phyloP scores from a whole-genome alignment of 1,140 invertebrate genomes.

The Heterodera carotae region DNA sequence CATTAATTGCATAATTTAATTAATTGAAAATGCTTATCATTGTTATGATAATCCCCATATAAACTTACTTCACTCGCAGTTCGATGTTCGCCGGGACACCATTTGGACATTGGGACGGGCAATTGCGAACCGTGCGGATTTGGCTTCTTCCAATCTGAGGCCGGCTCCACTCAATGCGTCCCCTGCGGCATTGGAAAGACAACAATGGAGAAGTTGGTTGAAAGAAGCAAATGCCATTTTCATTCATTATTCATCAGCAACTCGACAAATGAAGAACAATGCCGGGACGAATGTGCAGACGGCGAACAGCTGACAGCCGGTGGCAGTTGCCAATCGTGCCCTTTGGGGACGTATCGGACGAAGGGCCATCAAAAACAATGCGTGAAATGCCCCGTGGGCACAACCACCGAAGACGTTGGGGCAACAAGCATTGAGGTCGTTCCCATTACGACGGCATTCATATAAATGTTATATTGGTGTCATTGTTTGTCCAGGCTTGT shows the following conservation, averaged over 20 bases:
- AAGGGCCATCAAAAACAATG: conserved; percentile 85
- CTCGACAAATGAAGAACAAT: conserved; percentile 75
- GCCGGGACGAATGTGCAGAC: conserved; percentile 68
- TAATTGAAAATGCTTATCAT: no score
- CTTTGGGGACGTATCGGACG: conserved; percentile 83
- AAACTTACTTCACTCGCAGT: conserved; percentile 66
- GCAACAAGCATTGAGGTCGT: conserved; percentile 76
- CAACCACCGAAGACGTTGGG: conserved; percentile 82
- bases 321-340: conserved; percentile 88
- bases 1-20: no score
- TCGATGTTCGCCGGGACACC: conserved; percentile 57
- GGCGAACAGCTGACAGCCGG: conserved; percentile 73
- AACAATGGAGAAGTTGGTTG: conserved; percentile 75
- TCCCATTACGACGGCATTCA: no score
- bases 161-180: conserved; percentile 85
- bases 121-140: conserved; percentile 87
- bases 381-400: conserved; percentile 80
- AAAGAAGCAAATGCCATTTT: neutral
- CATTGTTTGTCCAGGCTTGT: conserved; percentile 69
- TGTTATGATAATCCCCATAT: no score
- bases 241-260: conserved; percentile 65
- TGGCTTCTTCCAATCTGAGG: conserved; percentile 86
- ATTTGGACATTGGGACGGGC: conserved; percentile 70
- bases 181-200: conserved; percentile 89
- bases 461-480: neutral